These are phyloP conservation scores for Cyprinodon diabolis DNA, from an alignment of 2,797 vertebrate species.

Conservation along the genomic window DNA sequence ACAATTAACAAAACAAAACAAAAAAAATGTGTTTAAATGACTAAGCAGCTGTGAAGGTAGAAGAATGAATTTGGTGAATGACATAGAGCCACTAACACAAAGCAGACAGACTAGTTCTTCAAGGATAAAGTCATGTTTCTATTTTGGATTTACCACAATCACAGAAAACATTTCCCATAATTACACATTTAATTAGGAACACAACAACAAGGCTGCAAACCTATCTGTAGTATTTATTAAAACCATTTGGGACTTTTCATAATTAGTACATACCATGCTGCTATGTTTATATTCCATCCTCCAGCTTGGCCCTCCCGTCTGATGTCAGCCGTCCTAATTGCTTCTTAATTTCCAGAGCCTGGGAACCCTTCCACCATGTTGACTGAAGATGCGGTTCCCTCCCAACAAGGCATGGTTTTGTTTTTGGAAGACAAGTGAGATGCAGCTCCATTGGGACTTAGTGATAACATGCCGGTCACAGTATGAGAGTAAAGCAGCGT, in stretches of 20 bases:
- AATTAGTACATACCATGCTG: conserved; percentile 8
- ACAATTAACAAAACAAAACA: background rate
- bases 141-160: background rate
- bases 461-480: conserved; percentile 33
- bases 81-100: background rate
- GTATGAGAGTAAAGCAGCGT: conserved; percentile 10
- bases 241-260: conserved; percentile 2
- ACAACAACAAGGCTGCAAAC: background rate
- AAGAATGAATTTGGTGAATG: background rate
- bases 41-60: background rate
- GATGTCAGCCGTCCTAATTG: conserved; percentile 60
- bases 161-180: conserved; percentile 2
- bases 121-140: conserved; percentile 4
- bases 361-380: conserved; percentile 76
- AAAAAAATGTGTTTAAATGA: background rate
- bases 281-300: conserved; percentile 10
- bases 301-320: conserved; percentile 32
- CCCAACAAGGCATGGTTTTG: conserved; percentile 59
- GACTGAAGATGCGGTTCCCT: conserved; percentile 73
- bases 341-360: conserved; percentile 65
- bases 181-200: conserved; percentile 15
- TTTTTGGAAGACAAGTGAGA: conserved; percentile 61
- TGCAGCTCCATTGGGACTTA: conserved; percentile 46
- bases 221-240: background rate
- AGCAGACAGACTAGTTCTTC: background rate